Evolutionary conservation across 2,113 vertebrate genomes (phyloP), one percentile per base, ranked within the genome.

Genomic region (Chaetops frenatus): DNA sequence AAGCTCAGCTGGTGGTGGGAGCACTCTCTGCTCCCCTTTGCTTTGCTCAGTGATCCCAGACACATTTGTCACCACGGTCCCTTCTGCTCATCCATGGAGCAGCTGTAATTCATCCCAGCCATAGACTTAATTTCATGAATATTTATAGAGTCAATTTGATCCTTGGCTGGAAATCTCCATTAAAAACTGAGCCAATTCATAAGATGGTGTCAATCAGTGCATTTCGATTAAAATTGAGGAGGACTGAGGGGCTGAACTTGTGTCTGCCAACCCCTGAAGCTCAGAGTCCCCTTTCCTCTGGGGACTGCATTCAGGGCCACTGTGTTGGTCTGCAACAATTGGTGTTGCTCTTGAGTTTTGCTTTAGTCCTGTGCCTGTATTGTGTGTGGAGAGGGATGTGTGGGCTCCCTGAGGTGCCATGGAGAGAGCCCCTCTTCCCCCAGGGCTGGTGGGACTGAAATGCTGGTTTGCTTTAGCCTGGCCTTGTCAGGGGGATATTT

Each of bases 41-140:
- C 76, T 90, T 87, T 42, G 33, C 62, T 88, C 64, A 72, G 27
- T 54, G 73, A 67, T 72, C 38, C 56, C 12, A 8, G 60, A 72
- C 86, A 67, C 16, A 5, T 91, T 78, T 36, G 80, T 81, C 65
- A n/a, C 42, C 15, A 1, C 0, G 0, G 57, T 65, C 29, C 50
- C 45, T 87, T 67, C 47, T 50, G 69, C 84, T 92, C 66, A 6
- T 87, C 76, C 33, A 1, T 56, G 71, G 47, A 92, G 67, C 4
- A 8, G 66, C 45, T 83, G 16, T 83, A 84, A 78, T 50, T 91
- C 70, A 79, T 69, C 69, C 62, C 77, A 84, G 44, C 77, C 70
- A 85, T 81, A 88, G 93, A 88, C 86, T 85, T 74, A 76, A 89
- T 80, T 94, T 81, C 57, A 94, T 94, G 44, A 91, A 89, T 95